Conservation (phyloP, 2,797 vertebrate genomes). For the Eremophila alpestris region DNA sequence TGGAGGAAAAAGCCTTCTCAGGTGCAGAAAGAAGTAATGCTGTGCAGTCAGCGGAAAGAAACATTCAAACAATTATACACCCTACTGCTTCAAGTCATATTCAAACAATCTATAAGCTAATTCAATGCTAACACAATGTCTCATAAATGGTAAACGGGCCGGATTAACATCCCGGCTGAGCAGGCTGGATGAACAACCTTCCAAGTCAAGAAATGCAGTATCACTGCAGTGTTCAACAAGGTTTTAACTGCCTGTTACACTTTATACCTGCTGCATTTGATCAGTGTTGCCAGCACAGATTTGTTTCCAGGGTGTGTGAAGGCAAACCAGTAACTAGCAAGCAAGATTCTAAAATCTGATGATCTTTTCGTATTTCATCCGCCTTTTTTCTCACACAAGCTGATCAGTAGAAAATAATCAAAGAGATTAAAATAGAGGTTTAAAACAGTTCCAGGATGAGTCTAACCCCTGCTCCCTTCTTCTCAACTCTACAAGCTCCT, state of each 20-base stretch:
- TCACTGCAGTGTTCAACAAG: slow-evolving; percentile 45
- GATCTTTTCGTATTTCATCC: neutral
- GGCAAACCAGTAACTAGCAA: neutral
- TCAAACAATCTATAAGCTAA: slow-evolving; percentile 72
- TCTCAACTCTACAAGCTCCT: neutral
- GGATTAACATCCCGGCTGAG: slow-evolving; percentile 46
- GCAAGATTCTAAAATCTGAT: neutral
- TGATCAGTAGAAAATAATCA: neutral
- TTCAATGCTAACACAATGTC: slow-evolving; percentile 59
- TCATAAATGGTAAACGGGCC: slow-evolving; percentile 59
- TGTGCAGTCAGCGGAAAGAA: slow-evolving; percentile 64
- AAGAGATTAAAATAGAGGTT: neutral
- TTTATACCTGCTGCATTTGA: slow-evolving; percentile 24
- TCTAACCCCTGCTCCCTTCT: neutral
- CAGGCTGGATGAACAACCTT: slow-evolving; percentile 40
- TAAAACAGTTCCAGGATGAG: neutral
- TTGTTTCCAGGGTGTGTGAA: neutral
- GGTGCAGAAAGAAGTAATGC: slow-evolving; percentile 60
- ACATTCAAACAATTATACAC: slow-evolving; percentile 69
- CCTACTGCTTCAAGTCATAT: slow-evolving; percentile 68
- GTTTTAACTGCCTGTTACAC: slow-evolving; percentile 44
- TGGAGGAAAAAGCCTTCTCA: slow-evolving; percentile 64
- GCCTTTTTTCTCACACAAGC: neutral
- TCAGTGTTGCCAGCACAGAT: neutral
- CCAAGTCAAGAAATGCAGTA: slow-evolving; percentile 19